phyloP scores from a whole-genome alignment of 1,140 invertebrate species.

The Solen grandis region DNA sequence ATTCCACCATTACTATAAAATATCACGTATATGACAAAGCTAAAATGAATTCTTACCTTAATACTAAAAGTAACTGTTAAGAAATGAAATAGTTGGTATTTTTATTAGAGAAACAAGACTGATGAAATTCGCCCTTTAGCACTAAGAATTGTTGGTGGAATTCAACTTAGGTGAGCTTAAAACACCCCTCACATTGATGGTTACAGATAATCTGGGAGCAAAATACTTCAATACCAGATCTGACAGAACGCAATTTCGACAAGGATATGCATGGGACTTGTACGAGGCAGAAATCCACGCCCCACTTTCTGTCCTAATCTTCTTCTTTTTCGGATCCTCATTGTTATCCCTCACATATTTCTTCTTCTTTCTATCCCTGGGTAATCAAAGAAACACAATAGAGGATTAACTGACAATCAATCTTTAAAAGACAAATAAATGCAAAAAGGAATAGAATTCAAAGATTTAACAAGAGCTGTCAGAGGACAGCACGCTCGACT shows the following conservation, averaged over 20 bases:
- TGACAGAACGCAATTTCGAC: background rate
- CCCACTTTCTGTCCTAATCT: conserved; percentile 97
- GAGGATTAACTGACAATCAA: too few relatives aligned
- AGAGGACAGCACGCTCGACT: too few relatives aligned
- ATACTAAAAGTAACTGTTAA: too few relatives aligned
- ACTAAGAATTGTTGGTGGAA: too few relatives aligned
- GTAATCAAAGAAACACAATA: too few relatives aligned
- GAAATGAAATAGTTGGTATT: background rate
- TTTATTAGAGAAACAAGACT: too few relatives aligned
- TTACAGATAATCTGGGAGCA: background rate
- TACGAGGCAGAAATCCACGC: conserved; percentile 96
- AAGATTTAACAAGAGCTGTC: too few relatives aligned
- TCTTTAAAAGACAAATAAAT: conserved; percentile 61
- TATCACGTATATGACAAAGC: too few relatives aligned
- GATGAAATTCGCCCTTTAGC: too few relatives aligned
- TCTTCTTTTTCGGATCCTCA: conserved; percentile 86
- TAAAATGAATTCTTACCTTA: too few relatives aligned
- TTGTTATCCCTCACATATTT: conserved; percentile 89
- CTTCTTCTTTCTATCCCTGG: conserved; percentile 93
- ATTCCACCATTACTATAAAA: too few relatives aligned
- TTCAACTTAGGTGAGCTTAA: background rate
- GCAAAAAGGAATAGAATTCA: background rate
- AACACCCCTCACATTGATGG: conserved; percentile 81
- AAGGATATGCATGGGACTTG: conserved; percentile 92
- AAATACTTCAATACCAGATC: background rate